phyloP scores from a whole-genome alignment of 2,888 invertebrate genomes.

The Eristalinus sepulchralis region DNA sequence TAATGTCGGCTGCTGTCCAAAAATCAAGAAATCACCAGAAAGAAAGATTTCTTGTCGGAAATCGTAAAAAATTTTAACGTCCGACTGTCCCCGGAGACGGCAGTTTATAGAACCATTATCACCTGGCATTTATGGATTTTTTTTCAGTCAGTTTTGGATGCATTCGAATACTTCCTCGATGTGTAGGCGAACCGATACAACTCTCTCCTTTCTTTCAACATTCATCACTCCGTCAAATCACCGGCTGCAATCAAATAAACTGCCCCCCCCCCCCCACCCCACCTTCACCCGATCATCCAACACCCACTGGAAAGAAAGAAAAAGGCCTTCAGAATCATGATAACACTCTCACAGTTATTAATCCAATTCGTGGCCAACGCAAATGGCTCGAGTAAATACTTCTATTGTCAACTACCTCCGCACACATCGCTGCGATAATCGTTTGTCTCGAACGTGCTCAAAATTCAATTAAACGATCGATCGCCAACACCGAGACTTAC shows the following conservation, averaged over 20 bases:
- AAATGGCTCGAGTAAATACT: conserved; percentile 24
- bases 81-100: background rate
- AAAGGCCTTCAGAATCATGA: background rate
- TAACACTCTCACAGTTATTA: conserved; percentile 32
- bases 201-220: background rate
- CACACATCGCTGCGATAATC: conserved; percentile 13
- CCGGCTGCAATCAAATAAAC: background rate
- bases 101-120: background rate
- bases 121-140: background rate
- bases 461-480: conserved; percentile 61
- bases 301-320: background rate
- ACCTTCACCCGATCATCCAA: background rate
- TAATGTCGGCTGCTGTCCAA: background rate
- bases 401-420: background rate
- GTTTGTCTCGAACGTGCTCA: conserved; percentile 53
- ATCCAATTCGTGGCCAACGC: conserved; percentile 40
- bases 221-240: background rate
- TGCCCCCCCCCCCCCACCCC: background rate
- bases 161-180: background rate
- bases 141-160: background rate
- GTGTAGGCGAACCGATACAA: background rate
- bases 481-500: background rate
- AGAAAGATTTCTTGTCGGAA: background rate
- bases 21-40: background rate
- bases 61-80: background rate